Conservation (phyloP, 2,113 vertebrate species). For the Egretta garzetta region DNA sequence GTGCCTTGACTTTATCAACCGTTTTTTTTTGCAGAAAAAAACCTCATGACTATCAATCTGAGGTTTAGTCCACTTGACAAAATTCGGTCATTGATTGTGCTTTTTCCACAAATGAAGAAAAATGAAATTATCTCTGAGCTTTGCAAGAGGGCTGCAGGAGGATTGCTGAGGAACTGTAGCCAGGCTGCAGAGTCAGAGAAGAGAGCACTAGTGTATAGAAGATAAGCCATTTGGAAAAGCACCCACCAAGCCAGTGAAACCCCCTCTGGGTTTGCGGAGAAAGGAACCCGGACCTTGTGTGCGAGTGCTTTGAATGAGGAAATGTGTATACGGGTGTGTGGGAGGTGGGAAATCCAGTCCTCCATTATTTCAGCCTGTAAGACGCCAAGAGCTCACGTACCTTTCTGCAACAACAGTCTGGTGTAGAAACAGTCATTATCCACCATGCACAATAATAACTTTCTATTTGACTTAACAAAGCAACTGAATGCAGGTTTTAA, state of each 20-base stretch:
- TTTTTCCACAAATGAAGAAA: not conserved
- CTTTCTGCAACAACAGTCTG: not conserved
- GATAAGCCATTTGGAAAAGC: not conserved
- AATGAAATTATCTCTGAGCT: not conserved
- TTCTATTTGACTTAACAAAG: not conserved
- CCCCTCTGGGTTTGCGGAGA: not conserved
- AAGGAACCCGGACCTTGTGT: rapidly evolving
- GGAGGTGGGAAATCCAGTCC: not conserved
- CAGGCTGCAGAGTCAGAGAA: not conserved
- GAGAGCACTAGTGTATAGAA: not conserved
- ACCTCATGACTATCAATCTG: not conserved
- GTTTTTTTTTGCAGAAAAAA: not conserved
- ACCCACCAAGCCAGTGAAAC: not conserved
- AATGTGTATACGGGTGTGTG: rapidly evolving
- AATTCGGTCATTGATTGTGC: not conserved
- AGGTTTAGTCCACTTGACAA: not conserved
- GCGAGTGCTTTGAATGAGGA: not conserved
- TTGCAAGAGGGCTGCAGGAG: not conserved
- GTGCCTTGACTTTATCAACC: not conserved
- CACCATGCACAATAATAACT: not conserved
- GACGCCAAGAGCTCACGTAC: not conserved
- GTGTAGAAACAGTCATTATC: not conserved
- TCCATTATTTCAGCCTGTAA: not conserved
- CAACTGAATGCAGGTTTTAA: not conserved
- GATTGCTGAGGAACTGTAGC: not conserved